These are phyloP conservation scores for Rhingia rostrata DNA, from an alignment of 2,888 invertebrate genomes.

Conservation along the genomic window DNA sequence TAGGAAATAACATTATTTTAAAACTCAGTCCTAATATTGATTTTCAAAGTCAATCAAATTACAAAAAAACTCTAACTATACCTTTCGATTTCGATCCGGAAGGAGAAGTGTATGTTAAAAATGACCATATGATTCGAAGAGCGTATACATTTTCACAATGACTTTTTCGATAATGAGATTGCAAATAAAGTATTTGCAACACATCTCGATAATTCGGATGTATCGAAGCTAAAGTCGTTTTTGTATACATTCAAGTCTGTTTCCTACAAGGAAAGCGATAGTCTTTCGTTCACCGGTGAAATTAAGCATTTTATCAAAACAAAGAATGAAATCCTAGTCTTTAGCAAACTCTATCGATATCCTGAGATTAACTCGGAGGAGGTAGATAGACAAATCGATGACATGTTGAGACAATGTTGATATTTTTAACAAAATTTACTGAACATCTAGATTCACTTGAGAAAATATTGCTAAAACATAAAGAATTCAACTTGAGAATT, in stretches of 20 bases:
- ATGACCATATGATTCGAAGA: background rate
- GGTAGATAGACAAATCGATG: conserved; percentile 21
- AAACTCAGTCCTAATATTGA: conserved; percentile 6
- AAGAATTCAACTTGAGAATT: conserved; percentile 27
- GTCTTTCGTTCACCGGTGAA: conserved; percentile 1
- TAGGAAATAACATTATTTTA: conserved; percentile 20
- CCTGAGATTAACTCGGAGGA: conserved; percentile 16
- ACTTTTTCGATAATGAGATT: background rate
- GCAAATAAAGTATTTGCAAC: background rate
- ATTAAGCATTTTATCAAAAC: conserved; percentile 23
- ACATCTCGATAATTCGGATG: background rate
- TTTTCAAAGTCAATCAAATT: background rate
- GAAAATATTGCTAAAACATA: background rate
- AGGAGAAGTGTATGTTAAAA: conserved; percentile 2
- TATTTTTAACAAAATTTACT: conserved; percentile 19
- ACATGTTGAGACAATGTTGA: conserved; percentile 13
- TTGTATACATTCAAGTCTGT: conserved; percentile 9
- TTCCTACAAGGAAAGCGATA: conserved; percentile 12
- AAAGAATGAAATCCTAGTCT: conserved; percentile 25
- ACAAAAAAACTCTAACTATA: background rate
- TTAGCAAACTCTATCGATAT: conserved; percentile 19
- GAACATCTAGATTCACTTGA: conserved; percentile 11
- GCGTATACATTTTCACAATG: background rate
- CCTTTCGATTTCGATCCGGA: conserved; percentile 10
- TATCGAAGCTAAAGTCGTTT: background rate